These are phyloP conservation scores for Ceryle rudis DNA, from an alignment of 2,797 vertebrate genomes.

Conservation along the genomic window DNA sequence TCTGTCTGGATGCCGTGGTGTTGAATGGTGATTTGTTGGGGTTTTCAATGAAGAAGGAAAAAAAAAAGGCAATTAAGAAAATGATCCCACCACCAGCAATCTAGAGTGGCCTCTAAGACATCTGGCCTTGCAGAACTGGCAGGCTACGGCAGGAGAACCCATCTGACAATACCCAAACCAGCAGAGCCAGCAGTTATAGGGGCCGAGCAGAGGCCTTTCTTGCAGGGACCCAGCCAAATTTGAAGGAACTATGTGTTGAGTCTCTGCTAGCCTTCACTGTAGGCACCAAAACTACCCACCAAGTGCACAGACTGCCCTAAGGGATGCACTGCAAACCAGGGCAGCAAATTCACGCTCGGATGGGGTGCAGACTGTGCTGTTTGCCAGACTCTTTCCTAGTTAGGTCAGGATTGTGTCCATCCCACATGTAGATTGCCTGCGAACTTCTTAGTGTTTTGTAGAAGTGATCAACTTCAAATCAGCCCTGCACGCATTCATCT, in stretches of 20 bases:
- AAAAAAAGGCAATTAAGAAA: not conserved
- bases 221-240: not conserved
- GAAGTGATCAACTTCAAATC: not conserved
- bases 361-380: not conserved
- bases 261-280: not conserved
- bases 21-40: not conserved
- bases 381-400: not conserved
- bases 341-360: accelerated
- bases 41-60: not conserved
- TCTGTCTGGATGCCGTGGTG: not conserved
- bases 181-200: not conserved
- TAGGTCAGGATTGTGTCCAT: not conserved
- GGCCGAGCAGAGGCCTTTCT: not conserved
- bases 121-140: not conserved
- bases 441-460: not conserved
- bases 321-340: not conserved
- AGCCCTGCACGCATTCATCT: not conserved
- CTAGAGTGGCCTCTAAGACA: not conserved
- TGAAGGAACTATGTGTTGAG: not conserved
- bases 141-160: not conserved
- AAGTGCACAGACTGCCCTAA: not conserved
- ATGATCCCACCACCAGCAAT: not conserved
- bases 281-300: not conserved
- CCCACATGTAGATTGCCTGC: not conserved
- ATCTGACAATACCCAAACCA: not conserved